Evolutionary conservation across 2,797 vertebrate genomes (phyloP).

Genomic region (Poecile montanus): DNA sequence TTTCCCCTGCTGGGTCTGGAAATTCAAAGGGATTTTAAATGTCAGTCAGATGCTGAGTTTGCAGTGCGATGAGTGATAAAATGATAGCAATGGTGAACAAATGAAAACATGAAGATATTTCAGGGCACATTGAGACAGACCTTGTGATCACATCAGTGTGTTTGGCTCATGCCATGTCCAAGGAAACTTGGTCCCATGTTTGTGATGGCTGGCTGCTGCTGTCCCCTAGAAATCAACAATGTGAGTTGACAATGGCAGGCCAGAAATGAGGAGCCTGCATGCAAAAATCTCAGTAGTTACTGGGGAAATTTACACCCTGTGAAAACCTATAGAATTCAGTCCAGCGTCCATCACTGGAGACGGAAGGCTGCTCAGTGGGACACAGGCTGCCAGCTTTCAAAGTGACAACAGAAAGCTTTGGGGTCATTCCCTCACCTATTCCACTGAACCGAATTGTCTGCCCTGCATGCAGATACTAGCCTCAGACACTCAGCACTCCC

Average conservation of each 20-base stretch:
- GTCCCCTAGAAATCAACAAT: not conserved
- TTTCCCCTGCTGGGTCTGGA: conserved; percentile 12
- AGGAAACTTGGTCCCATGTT: not conserved
- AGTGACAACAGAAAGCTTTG: not conserved
- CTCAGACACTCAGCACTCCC: not conserved
- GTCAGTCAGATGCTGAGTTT: not conserved
- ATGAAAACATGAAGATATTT: not conserved
- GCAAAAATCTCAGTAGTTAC: not conserved
- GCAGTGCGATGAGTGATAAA: not conserved
- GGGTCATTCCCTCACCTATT: not conserved
- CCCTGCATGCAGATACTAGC: not conserved
- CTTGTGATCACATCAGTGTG: not conserved
- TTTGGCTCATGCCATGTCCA: fast-evolving
- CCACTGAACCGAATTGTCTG: not conserved
- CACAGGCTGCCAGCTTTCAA: not conserved
- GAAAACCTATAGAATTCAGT: not conserved
- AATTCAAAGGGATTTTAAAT: not conserved
- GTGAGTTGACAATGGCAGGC: not conserved
- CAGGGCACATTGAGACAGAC: not conserved
- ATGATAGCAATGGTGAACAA: not conserved
- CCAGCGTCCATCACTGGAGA: not conserved
- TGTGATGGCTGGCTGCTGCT: not conserved
- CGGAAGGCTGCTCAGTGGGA: not conserved
- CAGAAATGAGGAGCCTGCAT: not conserved
- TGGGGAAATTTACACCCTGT: not conserved